Evolutionary conservation across 2,888 invertebrate genomes (phyloP).

Genomic region (Troides aeacus): DNA sequence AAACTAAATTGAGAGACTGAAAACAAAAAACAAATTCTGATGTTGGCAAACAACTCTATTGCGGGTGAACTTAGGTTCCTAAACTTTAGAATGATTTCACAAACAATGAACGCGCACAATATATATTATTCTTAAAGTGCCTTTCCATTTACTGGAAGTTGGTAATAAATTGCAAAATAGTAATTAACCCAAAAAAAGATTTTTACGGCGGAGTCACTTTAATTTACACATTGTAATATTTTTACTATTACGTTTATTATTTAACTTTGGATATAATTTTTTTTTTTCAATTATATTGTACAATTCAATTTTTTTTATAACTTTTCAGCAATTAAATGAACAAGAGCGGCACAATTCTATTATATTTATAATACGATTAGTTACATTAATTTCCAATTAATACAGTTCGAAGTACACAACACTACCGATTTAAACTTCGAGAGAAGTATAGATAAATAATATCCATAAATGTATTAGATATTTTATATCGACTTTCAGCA

Average conservation of each 20-base stretch:
- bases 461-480: no score
- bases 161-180: background rate
- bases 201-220: background rate
- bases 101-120: background rate
- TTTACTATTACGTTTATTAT: background rate
- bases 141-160: no score
- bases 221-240: background rate
- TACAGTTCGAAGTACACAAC: no score
- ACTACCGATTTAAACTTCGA: no score
- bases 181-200: background rate
- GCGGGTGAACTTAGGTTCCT: background rate
- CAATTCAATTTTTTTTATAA: background rate
- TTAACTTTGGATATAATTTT: slow-evolving; percentile 25
- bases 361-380: no score
- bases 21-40: background rate
- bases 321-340: background rate
- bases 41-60: background rate
- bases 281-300: background rate
- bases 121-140: no score
- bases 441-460: no score
- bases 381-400: no score
- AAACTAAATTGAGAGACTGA: background rate
- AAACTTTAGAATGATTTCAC: background rate
- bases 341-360: background rate
- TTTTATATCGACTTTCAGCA: no score